These are phyloP conservation scores for Himalopsyche kuldschensis DNA, from an alignment of 2,888 invertebrate genomes.

Conservation along the genomic window DNA sequence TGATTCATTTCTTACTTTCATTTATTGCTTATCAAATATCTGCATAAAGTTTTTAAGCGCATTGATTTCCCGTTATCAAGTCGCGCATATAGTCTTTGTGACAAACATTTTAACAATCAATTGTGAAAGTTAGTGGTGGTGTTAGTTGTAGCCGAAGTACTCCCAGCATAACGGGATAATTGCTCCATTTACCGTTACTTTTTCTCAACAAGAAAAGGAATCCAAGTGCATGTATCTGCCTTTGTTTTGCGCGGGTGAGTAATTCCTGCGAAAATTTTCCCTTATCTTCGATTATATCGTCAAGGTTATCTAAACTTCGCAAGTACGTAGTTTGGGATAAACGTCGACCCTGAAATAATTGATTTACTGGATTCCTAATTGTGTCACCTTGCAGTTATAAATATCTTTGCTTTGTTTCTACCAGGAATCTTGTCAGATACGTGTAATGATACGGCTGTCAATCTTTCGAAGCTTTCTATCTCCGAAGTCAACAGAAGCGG, in stretches of 20 bases:
- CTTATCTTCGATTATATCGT: background rate
- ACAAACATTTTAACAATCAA: constrained; percentile 5
- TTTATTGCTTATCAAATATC: background rate
- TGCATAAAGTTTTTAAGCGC: background rate
- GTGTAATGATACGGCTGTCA: constrained; percentile 61
- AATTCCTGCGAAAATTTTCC: background rate
- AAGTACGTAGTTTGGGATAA: constrained; percentile 23
- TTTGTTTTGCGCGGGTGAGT: constrained; percentile 58
- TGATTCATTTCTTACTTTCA: constrained; percentile 6
- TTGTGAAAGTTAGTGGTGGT: constrained; percentile 37
- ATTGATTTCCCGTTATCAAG: background rate
- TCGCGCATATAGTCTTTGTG: constrained; percentile 4
- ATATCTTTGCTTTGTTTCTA: constrained; percentile 39
- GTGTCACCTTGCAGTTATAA: constrained; percentile 49
- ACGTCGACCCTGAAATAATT: constrained; percentile 31
- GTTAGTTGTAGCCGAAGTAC: background rate
- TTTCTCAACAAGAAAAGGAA: constrained; percentile 57
- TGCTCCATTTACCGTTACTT: constrained; percentile 55
- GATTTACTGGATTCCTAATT: background rate
- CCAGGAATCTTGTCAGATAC: constrained; percentile 59
- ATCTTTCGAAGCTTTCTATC: constrained; percentile 58
- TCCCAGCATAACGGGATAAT: constrained; percentile 56
- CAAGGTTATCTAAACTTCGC: constrained; percentile 42
- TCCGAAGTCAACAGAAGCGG: constrained; percentile 54
- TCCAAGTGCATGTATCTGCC: constrained; percentile 64